Evolutionary conservation across 2,888 invertebrate species (phyloP), one percentile per base, ranked within the genome.

Genomic region (Taenaris catops): DNA sequence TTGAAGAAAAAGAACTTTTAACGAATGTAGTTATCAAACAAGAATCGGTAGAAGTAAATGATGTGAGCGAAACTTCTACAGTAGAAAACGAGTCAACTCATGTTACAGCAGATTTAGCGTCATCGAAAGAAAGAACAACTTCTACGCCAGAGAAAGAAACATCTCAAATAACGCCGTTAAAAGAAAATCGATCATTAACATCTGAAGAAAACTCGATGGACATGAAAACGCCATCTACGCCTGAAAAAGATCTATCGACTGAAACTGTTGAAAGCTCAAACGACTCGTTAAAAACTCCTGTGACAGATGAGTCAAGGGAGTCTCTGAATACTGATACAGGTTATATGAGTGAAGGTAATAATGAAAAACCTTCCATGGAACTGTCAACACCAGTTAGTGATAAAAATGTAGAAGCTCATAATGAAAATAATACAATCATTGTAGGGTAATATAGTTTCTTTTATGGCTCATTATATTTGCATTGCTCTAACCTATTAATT

Each of bases 301-400:
- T 63, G 41, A 53, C 53, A 36, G 66, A 73, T 5, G 61, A 65
- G 41, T 69, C 67, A 5, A 69, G 60, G 38, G 71, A 71, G 41
- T 70, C 72, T 3, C 35, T 64, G 5, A 63, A 55, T 32, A 62
- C 64, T 1, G 65, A 72, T 38, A 66, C 63, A 4, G 65, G 63
- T 6, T 67, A 72, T 44, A 62, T 54, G 2, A 69, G 67, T 35
- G 44, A 42, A 8, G 49, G 50, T 10, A 59, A 59, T n/a, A 20
- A 34, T 3, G 29, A 43, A 8, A 46, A 50, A 26, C 10, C 24
- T 8, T 49, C 41, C 34, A 49, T 52, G 17, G 39, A 45, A 9
- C 26, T 25, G 23, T 19, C 33, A 4, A 32, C 35, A 3, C 32
- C 40, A 16, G 25, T 25, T 1, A 41, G 41, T 31, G 23, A 27